Conservation (phyloP, 2,113 vertebrate species). For the Bolborhynchus lineola region DNA sequence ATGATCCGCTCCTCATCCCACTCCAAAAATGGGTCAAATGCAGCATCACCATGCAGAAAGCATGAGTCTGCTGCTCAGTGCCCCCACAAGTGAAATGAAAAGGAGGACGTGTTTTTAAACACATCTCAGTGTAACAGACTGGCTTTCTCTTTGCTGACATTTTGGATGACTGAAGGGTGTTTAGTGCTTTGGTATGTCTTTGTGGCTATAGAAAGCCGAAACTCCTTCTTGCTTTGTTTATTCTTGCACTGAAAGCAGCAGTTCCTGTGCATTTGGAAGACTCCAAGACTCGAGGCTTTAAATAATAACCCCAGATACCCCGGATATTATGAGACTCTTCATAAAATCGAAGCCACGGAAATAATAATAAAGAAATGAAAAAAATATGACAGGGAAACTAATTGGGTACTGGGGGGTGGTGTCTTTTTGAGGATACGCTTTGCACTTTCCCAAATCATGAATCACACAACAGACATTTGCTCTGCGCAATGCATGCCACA, state of each 20-base stretch:
- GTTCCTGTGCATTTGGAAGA: neutral
- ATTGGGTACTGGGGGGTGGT: neutral
- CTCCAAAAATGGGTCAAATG: neutral
- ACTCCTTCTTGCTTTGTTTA: neutral
- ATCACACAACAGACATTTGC: constrained; percentile 4
- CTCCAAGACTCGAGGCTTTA: neutral
- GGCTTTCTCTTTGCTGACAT: neutral
- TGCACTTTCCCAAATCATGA: neutral
- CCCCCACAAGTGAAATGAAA: neutral
- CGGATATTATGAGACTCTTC: neutral
- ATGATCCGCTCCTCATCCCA: neutral
- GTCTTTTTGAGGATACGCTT: neutral
- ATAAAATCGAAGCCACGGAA: neutral
- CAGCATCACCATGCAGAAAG: neutral
- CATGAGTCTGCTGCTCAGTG: neutral
- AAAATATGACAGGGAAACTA: neutral
- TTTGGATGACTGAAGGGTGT: neutral
- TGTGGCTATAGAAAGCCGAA: neutral
- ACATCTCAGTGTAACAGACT: neutral
- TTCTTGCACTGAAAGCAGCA: neutral
- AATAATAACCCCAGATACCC: neutral
- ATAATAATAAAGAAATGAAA: neutral
- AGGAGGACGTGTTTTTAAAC: neutral
- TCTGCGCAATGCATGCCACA: neutral
- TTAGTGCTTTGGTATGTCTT: neutral